These are phyloP conservation scores for Brachionus rotundiformis DNA, from an alignment of 1,140 invertebrate species.

Conservation along the genomic window DNA sequence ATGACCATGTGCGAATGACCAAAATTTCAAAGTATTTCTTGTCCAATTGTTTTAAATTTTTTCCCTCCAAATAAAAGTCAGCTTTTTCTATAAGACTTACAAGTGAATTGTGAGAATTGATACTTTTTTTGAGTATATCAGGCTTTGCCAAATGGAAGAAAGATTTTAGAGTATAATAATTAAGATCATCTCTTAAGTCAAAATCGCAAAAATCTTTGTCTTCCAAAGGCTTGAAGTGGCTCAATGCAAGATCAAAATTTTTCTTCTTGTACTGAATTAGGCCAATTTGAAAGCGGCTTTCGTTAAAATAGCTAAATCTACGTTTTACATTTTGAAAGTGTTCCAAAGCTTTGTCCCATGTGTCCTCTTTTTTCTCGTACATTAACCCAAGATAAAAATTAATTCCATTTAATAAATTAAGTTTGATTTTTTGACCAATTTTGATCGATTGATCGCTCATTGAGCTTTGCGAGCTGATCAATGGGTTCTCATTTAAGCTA, in stretches of 20 bases:
- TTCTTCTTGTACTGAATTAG: background rate
- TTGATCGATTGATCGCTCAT: background rate
- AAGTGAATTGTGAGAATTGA: background rate
- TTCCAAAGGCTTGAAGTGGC: background rate
- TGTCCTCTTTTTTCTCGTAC: background rate
- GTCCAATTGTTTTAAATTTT: background rate
- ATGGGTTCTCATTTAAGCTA: background rate
- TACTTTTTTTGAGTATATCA: background rate
- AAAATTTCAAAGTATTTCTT: constrained; percentile 14
- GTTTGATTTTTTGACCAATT: background rate
- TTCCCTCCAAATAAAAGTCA: background rate
- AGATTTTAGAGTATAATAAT: background rate
- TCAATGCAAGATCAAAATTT: background rate
- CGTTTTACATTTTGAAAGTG: constrained; percentile 24
- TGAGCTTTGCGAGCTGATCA: background rate
- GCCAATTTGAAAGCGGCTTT: background rate
- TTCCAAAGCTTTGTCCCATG: background rate
- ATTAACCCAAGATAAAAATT: background rate
- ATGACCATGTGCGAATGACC: background rate
- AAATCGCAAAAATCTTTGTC: constrained; percentile 14
- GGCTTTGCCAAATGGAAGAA: background rate
- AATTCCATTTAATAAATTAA: constrained; percentile 7
- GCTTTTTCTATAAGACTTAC: background rate
- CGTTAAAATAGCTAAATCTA: constrained; percentile 17
- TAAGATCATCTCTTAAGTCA: background rate